A percentile compares a stretch with the other conserved stretches of the same genome.
These are phyloP conservation scores for Cheiracanthium punctorium DNA, from an alignment of 2,888 invertebrate genomes.

Conservation along the genomic window DNA sequence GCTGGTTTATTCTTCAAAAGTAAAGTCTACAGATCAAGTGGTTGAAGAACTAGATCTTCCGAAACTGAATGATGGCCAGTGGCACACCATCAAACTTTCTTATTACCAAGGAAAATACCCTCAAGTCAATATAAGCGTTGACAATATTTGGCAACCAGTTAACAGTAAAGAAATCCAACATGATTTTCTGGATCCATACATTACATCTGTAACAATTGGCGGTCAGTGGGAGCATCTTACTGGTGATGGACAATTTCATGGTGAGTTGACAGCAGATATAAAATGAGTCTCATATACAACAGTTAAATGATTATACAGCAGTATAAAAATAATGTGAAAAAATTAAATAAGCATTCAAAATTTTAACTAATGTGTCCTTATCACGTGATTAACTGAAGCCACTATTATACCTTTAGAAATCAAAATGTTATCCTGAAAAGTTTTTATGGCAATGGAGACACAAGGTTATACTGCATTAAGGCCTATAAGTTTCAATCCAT, in stretches of 20 bases:
- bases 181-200: constrained; percentile 92
- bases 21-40: constrained; percentile 82
- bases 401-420: too few species aligned
- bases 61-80: constrained; percentile 85
- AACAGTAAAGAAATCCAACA: constrained; percentile 81
- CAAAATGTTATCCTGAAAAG: too few species aligned
- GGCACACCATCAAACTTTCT: constrained; percentile 90
- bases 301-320: too few species aligned
- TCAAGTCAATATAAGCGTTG: constrained; percentile 88
- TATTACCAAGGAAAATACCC: constrained; percentile 77
- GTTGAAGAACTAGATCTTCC: constrained; percentile 81
- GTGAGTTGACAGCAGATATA: too few species aligned
- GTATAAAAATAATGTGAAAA: too few species aligned
- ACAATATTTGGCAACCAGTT: constrained; percentile 38
- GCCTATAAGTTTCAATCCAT: too few species aligned
- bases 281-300: too few species aligned
- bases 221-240: constrained; percentile 72
- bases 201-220: constrained; percentile 87
- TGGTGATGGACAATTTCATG: constrained; percentile 61
- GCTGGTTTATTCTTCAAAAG: constrained; percentile 86
- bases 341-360: too few species aligned
- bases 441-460: too few species aligned
- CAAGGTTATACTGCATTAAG: too few species aligned
- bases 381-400: too few species aligned
- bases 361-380: too few species aligned